A percentile compares a stretch with the other conserved stretches of the same genome.
These are phyloP conservation scores for Apoda limacodes DNA, from an alignment of 2,888 invertebrate genomes.

Conservation along the genomic window DNA sequence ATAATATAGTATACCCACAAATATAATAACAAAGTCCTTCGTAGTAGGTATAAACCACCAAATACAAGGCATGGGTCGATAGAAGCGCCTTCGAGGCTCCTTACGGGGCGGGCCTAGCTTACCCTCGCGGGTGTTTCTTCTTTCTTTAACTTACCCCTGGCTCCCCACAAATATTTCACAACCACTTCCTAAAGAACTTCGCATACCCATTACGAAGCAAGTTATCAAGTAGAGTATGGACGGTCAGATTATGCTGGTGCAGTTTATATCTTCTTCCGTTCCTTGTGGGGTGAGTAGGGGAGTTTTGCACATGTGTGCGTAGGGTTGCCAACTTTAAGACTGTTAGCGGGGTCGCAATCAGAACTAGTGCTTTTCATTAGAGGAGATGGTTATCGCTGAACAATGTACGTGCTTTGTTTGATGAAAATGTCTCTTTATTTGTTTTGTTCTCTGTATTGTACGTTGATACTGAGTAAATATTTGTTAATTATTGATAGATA, in stretches of 20 bases:
- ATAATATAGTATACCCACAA: too few species aligned
- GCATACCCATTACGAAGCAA: conserved; percentile 32
- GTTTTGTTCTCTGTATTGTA: too few species aligned
- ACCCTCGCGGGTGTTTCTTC: conserved; percentile 63
- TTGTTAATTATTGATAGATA: too few species aligned
- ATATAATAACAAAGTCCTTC: too few species aligned
- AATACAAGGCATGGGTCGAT: conserved; percentile 51
- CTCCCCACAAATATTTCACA: conserved; percentile 22
- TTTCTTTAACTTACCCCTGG: conserved; percentile 50
- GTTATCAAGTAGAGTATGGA: conserved; percentile 24
- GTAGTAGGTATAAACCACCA: conserved; percentile 62
- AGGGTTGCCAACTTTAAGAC: conserved; percentile 59
- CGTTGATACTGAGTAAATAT: too few species aligned
- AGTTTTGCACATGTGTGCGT: conserved; percentile 36
- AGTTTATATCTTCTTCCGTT: conserved; percentile 42
- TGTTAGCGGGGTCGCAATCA: conserved; percentile 65
- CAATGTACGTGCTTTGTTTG: conserved; percentile 50
- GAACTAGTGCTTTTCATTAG: conserved; percentile 62
- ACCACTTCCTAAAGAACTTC: conserved; percentile 39
- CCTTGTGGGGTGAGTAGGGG: conserved; percentile 37
- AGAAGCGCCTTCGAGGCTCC: conserved; percentile 40
- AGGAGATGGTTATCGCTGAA: conserved; percentile 51
- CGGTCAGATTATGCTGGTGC: conserved; percentile 28
- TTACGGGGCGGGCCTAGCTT: conserved; percentile 34
- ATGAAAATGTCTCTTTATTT: conserved; percentile 39